A percentile compares a stretch with the other conserved stretches of the same genome.
Conservation (phyloP, 2,113 vertebrate genomes). For the Phalacrocorax brasilianus region DNA sequence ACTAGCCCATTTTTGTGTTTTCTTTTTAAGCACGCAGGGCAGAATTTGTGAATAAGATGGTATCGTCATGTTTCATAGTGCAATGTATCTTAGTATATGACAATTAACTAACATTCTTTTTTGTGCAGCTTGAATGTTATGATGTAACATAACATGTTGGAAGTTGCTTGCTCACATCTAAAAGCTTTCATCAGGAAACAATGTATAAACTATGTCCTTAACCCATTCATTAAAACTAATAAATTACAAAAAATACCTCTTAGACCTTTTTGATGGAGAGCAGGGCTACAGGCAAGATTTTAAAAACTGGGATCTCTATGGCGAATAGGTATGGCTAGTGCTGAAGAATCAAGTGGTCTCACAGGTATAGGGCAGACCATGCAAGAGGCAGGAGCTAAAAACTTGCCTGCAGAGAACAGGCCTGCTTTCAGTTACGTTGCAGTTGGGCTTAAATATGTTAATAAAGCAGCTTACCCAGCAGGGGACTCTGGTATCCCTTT, state of each 20-base stretch:
- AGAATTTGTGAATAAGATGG: neutral
- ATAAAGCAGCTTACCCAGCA: constrained; percentile 18
- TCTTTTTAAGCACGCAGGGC: neutral
- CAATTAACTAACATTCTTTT: neutral
- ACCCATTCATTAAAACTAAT: neutral
- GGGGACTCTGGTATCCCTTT: neutral
- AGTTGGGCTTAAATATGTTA: neutral
- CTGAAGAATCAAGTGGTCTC: neutral
- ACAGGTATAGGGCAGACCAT: neutral
- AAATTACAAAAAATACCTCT: neutral
- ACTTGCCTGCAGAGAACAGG: neutral
- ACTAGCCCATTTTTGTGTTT: neutral
- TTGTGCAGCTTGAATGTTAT: neutral
- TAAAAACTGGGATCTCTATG: neutral
- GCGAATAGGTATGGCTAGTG: neutral
- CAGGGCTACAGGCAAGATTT: neutral
- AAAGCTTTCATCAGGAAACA: neutral
- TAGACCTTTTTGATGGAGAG: neutral
- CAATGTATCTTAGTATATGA: neutral
- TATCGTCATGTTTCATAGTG: neutral
- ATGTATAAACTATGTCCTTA: neutral
- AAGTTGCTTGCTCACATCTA: neutral
- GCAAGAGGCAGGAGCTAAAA: neutral
- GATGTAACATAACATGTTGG: neutral
- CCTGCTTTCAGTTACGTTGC: neutral